Evolutionary conservation across 2,797 vertebrate genomes (phyloP).

Genomic region (Sciurus carolinensis): DNA sequence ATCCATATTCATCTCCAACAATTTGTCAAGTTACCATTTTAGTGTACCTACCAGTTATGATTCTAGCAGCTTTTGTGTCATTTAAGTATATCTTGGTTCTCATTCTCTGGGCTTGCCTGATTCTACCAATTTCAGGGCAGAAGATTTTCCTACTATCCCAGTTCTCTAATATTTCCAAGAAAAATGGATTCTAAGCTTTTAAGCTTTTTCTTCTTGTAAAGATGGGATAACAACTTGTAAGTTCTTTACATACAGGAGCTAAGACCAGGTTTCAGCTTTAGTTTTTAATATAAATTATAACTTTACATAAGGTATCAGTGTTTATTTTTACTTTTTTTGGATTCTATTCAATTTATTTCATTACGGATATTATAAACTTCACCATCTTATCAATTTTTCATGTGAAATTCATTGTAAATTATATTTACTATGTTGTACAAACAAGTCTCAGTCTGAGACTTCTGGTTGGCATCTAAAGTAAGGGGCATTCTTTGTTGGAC

Average conservation of each 20-base stretch:
- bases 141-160: neutral
- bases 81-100: neutral
- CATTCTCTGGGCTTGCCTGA: neutral
- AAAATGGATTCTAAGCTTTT: neutral
- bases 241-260: neutral
- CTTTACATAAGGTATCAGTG: neutral
- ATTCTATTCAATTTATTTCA: neutral
- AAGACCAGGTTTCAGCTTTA: neutral
- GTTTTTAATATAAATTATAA: conserved; percentile 16
- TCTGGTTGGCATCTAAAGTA: neutral
- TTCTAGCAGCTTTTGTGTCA: neutral
- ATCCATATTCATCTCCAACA: neutral
- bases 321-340: neutral
- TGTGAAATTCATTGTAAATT: neutral
- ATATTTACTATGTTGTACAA: neutral
- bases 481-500: neutral
- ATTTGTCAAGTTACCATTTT: neutral
- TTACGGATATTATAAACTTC: neutral
- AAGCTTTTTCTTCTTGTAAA: neutral
- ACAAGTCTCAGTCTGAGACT: neutral
- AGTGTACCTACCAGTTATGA: neutral
- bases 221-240: neutral
- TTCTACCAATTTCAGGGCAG: neutral
- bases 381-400: neutral
- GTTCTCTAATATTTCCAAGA: neutral